A percentile compares a stretch with the other conserved stretches of the same genome.
These are phyloP conservation scores for Drosophila longiperda DNA, from an alignment of 2,888 invertebrate species.

Conservation along the genomic window DNA sequence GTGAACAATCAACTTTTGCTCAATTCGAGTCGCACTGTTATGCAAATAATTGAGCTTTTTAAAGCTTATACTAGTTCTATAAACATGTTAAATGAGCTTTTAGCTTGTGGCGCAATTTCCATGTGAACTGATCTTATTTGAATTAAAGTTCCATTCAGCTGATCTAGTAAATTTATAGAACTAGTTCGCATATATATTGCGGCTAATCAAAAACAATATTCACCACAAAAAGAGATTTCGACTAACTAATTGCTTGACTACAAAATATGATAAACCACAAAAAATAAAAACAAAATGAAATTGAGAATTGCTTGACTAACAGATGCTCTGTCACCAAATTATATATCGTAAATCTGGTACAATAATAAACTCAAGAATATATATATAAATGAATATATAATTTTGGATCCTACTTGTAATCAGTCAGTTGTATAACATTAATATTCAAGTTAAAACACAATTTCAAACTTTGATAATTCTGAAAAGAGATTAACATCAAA, in stretches of 20 bases:
- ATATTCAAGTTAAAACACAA: neutral
- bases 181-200: neutral
- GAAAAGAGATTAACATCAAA: neutral
- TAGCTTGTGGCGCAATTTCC: neutral
- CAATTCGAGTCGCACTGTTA: conserved; percentile 6
- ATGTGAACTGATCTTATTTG: neutral
- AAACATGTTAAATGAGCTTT: neutral
- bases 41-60: conserved; percentile 12
- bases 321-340: neutral
- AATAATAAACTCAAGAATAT: neutral
- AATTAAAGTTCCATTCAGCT: neutral
- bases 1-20: conserved; percentile 23
- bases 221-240: neutral
- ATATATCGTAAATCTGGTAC: neutral
- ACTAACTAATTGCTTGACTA: neutral
- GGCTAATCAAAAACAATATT: neutral
- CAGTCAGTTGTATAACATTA: neutral
- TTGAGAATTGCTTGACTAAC: neutral
- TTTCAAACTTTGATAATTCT: neutral
- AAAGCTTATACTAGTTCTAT: neutral
- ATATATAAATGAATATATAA: neutral
- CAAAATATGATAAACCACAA: neutral
- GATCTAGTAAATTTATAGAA: neutral
- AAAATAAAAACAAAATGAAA: neutral
- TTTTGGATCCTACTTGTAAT: neutral